These are phyloP conservation scores for Sminthurinus aureus DNA, from an alignment of 2,888 invertebrate genomes.

Conservation along the genomic window DNA sequence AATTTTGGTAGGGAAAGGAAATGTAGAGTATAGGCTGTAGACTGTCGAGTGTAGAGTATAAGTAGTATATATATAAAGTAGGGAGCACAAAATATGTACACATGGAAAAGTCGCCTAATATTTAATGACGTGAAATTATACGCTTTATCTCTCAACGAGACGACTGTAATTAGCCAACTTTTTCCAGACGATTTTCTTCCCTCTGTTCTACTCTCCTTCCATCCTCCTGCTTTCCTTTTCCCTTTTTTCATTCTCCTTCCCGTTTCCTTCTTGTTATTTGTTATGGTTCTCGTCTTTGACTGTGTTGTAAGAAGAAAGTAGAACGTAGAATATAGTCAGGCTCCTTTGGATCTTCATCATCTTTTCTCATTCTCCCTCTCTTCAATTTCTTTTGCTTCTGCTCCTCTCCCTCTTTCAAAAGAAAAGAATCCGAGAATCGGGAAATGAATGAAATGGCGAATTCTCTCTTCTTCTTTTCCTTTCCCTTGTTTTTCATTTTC, in stretches of 20 bases:
- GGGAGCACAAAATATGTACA: background rate
- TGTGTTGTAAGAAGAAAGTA: background rate
- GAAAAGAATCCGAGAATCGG: background rate
- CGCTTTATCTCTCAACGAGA: conserved; percentile 45
- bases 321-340: too few relatives aligned
- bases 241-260: background rate
- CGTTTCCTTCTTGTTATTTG: conserved; percentile 1
- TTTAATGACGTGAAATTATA: conserved; percentile 52
- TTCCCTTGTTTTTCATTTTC: background rate
- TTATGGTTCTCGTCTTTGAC: background rate
- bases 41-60: too few relatives aligned
- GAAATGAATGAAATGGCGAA: background rate
- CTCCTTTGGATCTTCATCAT: too few relatives aligned
- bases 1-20: background rate
- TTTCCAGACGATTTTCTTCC: conserved; percentile 46
- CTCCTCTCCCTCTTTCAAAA: too few relatives aligned
- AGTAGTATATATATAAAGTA: too few relatives aligned
- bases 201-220: background rate
- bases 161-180: conserved; percentile 54
- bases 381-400: too few relatives aligned
- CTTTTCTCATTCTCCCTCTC: too few relatives aligned
- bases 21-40: background rate
- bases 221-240: background rate
- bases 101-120: conserved; percentile 35
- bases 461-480: background rate